Conservation (phyloP, 2,113 vertebrate species). For the Polypterus senegalus region DNA sequence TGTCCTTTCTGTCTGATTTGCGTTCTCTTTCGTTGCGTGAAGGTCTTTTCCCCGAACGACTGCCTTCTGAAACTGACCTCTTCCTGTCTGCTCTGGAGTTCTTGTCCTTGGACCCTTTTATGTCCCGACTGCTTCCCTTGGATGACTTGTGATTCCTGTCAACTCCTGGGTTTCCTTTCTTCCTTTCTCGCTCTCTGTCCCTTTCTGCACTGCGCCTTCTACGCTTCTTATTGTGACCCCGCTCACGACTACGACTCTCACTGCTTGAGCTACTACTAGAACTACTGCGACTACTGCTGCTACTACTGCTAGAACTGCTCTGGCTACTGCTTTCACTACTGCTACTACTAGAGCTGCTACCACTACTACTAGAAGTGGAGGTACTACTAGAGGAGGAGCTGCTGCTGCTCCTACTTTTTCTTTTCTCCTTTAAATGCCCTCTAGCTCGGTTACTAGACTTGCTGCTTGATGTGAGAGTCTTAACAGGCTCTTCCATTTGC, state of each 20-base stretch:
- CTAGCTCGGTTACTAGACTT: constrained; percentile 55
- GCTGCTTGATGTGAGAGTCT: constrained; percentile 25
- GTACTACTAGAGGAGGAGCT: constrained; percentile 57
- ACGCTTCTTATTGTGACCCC: constrained; percentile 59
- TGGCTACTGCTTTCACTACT: constrained; percentile 64
- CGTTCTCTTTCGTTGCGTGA: constrained; percentile 82
- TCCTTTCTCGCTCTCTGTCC: constrained; percentile 54
- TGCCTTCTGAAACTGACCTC: constrained; percentile 74
- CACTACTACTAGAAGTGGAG: constrained; percentile 66
- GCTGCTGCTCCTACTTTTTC: constrained; percentile 59
- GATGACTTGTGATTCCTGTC: constrained; percentile 73
- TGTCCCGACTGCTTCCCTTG: constrained; percentile 65
- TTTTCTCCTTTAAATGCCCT: constrained; percentile 56
- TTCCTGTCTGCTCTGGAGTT: constrained; percentile 68
- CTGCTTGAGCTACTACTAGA: constrained; percentile 58
- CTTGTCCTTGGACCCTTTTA: constrained; percentile 80
- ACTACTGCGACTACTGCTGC: constrained; percentile 66
- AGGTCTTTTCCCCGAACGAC: constrained; percentile 66
- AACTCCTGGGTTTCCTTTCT: constrained; percentile 57
- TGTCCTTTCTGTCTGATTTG: constrained; percentile 95
- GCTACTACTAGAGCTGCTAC: constrained; percentile 48
- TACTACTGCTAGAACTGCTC: constrained; percentile 66
- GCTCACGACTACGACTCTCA: constrained; percentile 51
- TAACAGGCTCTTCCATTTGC: constrained; percentile 33
- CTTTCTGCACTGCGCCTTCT: constrained; percentile 49